Evolutionary conservation across 2,113 vertebrate species (phyloP).

Genomic region (Crotalus viridis): DNA sequence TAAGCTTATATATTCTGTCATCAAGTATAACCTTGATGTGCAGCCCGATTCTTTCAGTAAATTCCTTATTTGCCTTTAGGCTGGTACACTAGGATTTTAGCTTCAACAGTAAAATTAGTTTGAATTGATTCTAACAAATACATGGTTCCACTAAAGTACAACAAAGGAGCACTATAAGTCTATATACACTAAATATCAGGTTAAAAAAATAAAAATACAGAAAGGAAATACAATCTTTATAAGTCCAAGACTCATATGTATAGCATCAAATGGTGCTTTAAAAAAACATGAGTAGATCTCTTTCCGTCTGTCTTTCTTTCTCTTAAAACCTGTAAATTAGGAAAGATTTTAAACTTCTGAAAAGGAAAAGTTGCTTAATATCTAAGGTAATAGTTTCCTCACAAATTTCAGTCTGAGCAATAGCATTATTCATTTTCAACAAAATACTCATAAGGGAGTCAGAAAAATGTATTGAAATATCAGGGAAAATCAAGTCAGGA

Average conservation of each 20-base stretch:
- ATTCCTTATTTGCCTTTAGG: not conserved
- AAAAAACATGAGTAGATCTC: not conserved
- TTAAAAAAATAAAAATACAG: not conserved
- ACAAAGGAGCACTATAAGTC: not conserved
- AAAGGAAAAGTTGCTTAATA: not conserved
- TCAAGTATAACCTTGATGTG: not conserved
- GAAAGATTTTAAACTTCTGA: not conserved
- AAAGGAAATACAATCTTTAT: not conserved
- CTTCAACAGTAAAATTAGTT: not conserved
- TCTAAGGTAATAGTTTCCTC: not conserved
- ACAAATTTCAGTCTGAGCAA: not conserved
- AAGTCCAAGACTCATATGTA: not conserved
- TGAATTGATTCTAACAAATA: not conserved
- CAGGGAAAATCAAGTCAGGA: not conserved
- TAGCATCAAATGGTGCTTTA: not conserved
- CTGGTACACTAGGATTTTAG: not conserved
- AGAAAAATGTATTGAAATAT: not conserved
- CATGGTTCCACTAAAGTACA: not conserved
- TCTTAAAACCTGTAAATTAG: not conserved
- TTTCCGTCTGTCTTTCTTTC: not conserved
- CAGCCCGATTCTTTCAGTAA: not conserved
- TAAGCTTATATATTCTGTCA: not conserved
- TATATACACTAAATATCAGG: not conserved
- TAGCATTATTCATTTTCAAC: not conserved
- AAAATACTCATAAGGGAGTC: not conserved